Base-by-base conservation (phyloP, 1,140 invertebrate species). In the Anagrus nilaparvatae region DNA sequence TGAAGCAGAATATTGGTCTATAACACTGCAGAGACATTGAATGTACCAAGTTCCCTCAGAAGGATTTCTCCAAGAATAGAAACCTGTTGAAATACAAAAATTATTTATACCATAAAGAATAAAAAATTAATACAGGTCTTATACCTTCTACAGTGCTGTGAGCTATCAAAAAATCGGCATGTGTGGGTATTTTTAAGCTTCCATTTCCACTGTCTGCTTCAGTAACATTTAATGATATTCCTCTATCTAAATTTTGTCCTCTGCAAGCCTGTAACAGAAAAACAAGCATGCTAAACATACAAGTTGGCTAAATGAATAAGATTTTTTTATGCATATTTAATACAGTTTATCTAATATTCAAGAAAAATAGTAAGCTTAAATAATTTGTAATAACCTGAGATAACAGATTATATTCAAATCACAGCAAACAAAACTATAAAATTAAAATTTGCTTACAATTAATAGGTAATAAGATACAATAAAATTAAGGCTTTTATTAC, bases 131-230 rank as follows among this genome's bases (percentile, higher is more conserved):
- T n/a, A n/a, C n/a, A n/a, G n/a, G n/a, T n/a, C n/a, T 53, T 64
- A n/a, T n/a, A 82, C 80, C 81, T 60, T 80, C 68, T 20, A 78
- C 70, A 4, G 79, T 79, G 25, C 77, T 80, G 52, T 80, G 81
- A 30, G 73, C 76, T 30, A 83, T 72, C 0, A 85, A 60, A 54
- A 84, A 82, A 60, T 86, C 82, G 10, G 82, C 80, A 50, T 80
- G 74, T 12, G 69, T 73, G 3, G 82, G 82, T 44, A 86, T 79
- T 55, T 74, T 74, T 45, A 79, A 78, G 13, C 53, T 52, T 6
- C 56, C 44, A 1, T 43, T 44, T 1, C 38, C 35, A 9, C 55
- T 59, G 43, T 70, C 66, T n/a, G 56, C 63, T 43, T 55, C 48
- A 0, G 54, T 51, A 13, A 7, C 4, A 14, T 32, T 65, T 13